Evolutionary conservation across 2,888 invertebrate species (phyloP), one percentile per base, ranked within the genome.

Genomic region (Loripinus fragilis): DNA sequence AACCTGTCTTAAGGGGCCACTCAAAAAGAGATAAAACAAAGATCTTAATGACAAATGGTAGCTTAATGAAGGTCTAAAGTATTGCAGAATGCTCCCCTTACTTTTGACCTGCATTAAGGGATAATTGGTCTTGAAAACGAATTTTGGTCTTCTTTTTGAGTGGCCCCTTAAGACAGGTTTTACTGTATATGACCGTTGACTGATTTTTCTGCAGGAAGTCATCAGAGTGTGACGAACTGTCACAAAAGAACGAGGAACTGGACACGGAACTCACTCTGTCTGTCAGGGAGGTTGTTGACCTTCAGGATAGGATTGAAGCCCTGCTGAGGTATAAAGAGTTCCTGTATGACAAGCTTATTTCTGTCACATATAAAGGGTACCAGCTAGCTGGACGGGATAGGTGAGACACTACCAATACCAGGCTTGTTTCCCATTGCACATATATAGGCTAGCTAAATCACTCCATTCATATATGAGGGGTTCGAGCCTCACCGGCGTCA

Each of bases 261-360:
- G 81, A 84, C 48, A 33, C 65, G 0, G 84, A 84, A 64, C 65
- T 84, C 28, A 68, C 80, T 0, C 23, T 77, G 66, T 50, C 78
- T 17, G 80, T 74, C 28, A 70, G 50, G 48, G 84, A 84, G 38
- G 45, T 45, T 3, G 79, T 79, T 8, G 81, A 81, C 67, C 76
- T 80, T 0, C 67, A 60, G 10, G 84, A 84, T 33, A 67, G 81
- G 23, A 45, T 81, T 0, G 78, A 76, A 2, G 50, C 80, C 12
- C 66, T 80, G 2, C 72, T 72, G 42, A 77, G 75, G 84, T 81
- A 83, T 79, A 81, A 55, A 55, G 42, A 41, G 35, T 83, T 74
- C 75, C 80, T 83, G 45, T 83, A 83, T 77, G 83, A 83, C 68
- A 83, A 81, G 76, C 65, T 83, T 69, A 64, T 83, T 66, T 70